Conservation (phyloP, 2,797 vertebrate genomes). For the Crax fasciolata region DNA sequence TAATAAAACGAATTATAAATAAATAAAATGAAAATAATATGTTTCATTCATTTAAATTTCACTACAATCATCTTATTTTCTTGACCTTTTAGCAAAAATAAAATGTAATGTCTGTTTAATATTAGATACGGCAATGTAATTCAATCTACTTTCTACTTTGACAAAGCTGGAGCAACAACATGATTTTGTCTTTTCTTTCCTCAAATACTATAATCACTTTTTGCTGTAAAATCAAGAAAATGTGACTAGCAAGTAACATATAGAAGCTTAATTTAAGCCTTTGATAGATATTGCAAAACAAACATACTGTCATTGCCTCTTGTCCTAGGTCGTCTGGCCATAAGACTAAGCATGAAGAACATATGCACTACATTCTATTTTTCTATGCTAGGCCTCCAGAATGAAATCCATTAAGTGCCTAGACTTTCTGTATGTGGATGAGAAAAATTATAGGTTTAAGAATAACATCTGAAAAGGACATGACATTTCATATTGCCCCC, state of each 20-base stretch:
- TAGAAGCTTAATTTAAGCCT: background rate
- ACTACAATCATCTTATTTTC: background rate
- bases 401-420: background rate
- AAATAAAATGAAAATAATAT: slow-evolving; percentile 8
- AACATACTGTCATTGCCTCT: background rate
- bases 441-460: background rate
- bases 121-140: background rate
- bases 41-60: slow-evolving; percentile 10
- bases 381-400: background rate
- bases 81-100: background rate
- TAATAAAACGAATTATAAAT: slow-evolving; percentile 9
- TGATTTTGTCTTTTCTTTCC: background rate
- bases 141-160: background rate
- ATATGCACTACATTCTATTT: background rate
- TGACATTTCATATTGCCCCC: background rate
- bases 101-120: background rate
- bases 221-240: background rate
- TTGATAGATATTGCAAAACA: background rate
- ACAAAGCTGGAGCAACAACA: background rate
- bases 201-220: background rate
- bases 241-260: background rate
- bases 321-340: background rate
- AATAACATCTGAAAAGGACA: background rate
- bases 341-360: background rate
- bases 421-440: background rate